Evolutionary conservation across 2,797 vertebrate species (phyloP), one percentile per base, ranked within the genome.

Genomic region (Cirrhinus molitorella): DNA sequence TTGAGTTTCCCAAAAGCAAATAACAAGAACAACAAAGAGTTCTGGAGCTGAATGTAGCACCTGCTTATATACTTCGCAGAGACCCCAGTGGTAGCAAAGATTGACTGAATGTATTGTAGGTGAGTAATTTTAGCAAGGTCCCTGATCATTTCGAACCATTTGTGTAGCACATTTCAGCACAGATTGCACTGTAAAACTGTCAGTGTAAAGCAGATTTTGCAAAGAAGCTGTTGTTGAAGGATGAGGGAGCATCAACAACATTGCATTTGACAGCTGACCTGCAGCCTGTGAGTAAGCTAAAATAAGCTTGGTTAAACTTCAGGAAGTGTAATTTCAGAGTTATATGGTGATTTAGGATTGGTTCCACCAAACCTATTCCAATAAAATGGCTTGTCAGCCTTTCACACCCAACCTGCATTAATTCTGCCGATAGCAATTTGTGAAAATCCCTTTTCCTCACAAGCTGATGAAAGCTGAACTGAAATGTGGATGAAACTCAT

Each of bases 401-500:
- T 51, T 49, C 28, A 51, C 40, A 77, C 40, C 59, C 76, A 66
- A 49, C 19, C 43, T n/a, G 43, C 19, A 34, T 78, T 43, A 31
- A 59, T 23, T 53, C 45, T 70, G 34, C 55, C 21, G 25, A 67
- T 57, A 28, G 47, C 17, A 77, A 67, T 66, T 68, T 57, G 25
- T 57, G 28, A 43, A 75, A 75, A 76, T 67, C 43, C 13, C 23
- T 19, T 43, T 67, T 77, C 61, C n/a, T 43, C 7, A 71, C 40
- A 14, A 17, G n/a, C 25, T 83, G 53, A 83, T 47, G 53, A 78
- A n/a, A 34, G 59, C 45, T n/a, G 43, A 78, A 47, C 2, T 4
- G 12, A 78, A 78, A 63, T 78, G 74, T 66, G 75, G 57, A 67
- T 65, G 68, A 77, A 68, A 43, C 63, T 25, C 61, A 7, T 31